phyloP scores from a whole-genome alignment of 2,113 vertebrate species.

The Lepidothrix coronata region DNA sequence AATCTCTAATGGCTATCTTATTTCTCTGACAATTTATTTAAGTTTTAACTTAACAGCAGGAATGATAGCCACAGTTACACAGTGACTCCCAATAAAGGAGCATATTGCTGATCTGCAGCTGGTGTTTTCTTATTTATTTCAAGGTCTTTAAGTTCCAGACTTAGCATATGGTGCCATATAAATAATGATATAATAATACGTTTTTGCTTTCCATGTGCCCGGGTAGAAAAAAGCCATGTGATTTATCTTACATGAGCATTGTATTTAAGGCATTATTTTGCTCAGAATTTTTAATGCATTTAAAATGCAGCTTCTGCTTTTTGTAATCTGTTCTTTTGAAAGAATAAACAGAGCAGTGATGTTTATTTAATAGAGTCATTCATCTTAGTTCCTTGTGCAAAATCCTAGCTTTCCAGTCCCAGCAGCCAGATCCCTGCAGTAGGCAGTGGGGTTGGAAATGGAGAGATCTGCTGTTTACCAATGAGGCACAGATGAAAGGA shows the following conservation, averaged over 20 bases:
- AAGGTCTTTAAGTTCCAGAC: conserved; percentile 60
- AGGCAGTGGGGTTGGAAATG: not conserved
- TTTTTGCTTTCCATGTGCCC: conserved; percentile 35
- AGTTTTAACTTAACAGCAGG: conserved; percentile 65
- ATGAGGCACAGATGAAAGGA: conserved; percentile 22
- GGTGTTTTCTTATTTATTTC: conserved; percentile 68
- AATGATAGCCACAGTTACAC: conserved; percentile 54
- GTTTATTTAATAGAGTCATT: conserved; percentile 62
- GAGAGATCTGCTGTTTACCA: conserved; percentile 44
- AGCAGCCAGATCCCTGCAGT: conserved; percentile 25
- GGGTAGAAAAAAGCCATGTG: conserved; percentile 11
- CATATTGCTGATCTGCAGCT: conserved; percentile 55
- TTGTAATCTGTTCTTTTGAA: conserved; percentile 49
- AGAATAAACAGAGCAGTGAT: conserved; percentile 56
- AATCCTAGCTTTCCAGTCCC: conserved; percentile 37
- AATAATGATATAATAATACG: conserved; percentile 68
- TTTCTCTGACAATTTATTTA: conserved; percentile 68
- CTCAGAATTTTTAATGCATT: conserved; percentile 44
- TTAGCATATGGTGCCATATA: conserved; percentile 68
- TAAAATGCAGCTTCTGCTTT: conserved; percentile 47
- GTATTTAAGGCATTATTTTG: conserved; percentile 55
- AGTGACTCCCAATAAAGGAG: conserved; percentile 57
- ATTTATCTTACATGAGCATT: conserved; percentile 45
- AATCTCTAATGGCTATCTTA: conserved; percentile 66
- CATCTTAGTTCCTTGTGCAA: conserved; percentile 48